A percentile compares a stretch with the other conserved stretches of the same genome.
Conservation (phyloP, 2,113 vertebrate genomes). For the Ctenomys sociabilis region DNA sequence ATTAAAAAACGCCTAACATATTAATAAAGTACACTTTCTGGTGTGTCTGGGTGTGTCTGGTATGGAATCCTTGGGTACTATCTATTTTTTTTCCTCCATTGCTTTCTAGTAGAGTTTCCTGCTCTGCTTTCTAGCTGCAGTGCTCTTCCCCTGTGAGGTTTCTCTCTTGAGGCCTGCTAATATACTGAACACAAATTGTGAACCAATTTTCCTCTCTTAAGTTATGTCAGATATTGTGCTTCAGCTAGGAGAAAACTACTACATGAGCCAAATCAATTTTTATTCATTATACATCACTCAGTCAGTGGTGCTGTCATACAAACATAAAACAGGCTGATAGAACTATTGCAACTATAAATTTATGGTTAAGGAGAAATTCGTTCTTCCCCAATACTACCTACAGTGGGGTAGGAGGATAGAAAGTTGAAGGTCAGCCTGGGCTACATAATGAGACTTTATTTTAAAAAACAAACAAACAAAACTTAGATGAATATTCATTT, state of each 20-base stretch:
- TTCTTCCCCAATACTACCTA: background rate
- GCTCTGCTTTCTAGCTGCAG: background rate
- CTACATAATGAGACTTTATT: background rate
- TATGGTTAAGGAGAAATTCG: background rate
- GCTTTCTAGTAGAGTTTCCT: background rate
- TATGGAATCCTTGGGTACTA: background rate
- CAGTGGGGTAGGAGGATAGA: background rate
- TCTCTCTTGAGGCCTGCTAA: background rate
- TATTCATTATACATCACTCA: background rate
- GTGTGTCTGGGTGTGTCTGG: background rate
- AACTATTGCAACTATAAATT: background rate
- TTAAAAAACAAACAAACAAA: background rate
- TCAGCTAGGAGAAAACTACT: background rate
- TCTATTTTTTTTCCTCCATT: background rate
- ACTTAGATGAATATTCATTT: too few relatives aligned
- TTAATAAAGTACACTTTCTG: background rate
- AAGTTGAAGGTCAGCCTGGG: background rate
- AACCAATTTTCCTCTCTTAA: background rate
- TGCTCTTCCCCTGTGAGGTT: background rate
- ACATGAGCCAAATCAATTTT: background rate
- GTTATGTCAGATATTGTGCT: background rate
- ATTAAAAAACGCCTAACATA: background rate
- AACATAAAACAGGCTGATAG: background rate
- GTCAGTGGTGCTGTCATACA: background rate
- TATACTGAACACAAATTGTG: background rate